Percentiles rank a stretch among this genome's conserved stretches.
These are phyloP conservation scores for Brachionus angularis DNA, from an alignment of 1,140 invertebrate species.

Conservation along the genomic window DNA sequence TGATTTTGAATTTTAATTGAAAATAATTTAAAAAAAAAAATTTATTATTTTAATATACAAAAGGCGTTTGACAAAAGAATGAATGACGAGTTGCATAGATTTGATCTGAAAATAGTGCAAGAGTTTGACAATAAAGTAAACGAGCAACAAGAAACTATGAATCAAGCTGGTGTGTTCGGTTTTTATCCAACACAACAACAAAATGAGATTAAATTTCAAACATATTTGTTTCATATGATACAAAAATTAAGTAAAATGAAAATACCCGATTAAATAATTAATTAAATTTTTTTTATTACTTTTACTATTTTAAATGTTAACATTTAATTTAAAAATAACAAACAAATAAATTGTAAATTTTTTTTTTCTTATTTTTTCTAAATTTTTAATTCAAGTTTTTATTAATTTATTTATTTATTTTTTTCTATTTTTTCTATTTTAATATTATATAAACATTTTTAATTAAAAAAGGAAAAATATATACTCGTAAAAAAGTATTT, in stretches of 20 bases:
- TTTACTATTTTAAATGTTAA: background rate
- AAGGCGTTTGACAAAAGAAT: slow-evolving; percentile 42
- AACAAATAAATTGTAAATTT: background rate
- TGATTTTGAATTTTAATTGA: background rate
- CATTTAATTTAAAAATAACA: background rate
- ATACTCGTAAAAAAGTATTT: no score
- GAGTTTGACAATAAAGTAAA: slow-evolving; percentile 35
- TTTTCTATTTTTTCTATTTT: background rate
- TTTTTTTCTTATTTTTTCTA: background rate
- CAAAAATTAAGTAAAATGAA: slow-evolving; percentile 32
- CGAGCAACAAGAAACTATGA: slow-evolving; percentile 41
- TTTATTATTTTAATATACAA: background rate
- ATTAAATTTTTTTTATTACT: slow-evolving; percentile 14
- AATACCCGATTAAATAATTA: background rate
- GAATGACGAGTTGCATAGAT: slow-evolving; percentile 38
- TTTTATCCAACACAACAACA: slow-evolving; percentile 30
- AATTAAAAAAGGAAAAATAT: background rate
- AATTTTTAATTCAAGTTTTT: slow-evolving; percentile 6
- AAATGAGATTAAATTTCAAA: slow-evolving; percentile 42
- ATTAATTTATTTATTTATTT: background rate
- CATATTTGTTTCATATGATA: slow-evolving; percentile 17
- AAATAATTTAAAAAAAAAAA: background rate
- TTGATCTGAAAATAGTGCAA: slow-evolving; percentile 28
- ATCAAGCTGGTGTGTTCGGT: slow-evolving; percentile 13
- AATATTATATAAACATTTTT: background rate